Base-by-base conservation (phyloP, 2,888 invertebrate genomes). In the Rhynchonema sp. region DNA sequence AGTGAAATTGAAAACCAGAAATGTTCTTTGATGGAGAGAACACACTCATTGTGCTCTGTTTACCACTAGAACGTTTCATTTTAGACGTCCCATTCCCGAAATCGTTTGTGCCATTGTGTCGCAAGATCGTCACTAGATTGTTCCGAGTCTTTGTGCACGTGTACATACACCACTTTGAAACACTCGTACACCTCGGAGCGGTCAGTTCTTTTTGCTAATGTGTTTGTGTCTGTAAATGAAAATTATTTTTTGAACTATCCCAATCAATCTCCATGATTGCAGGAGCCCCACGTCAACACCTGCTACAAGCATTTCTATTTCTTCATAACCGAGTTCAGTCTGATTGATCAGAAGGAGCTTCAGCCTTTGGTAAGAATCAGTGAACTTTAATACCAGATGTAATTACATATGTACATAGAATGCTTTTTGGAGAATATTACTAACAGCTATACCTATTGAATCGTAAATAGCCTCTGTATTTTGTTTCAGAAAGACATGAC, bases 221-320 rank as follows among this genome's bases (percentile, higher is more conserved):
- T 54, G 23, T 9, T 22, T 2, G 27, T 9, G 22, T 26, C 27
- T 54, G 20, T 54, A 9, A 54, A 27, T 22, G 52, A 22, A 25
- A 6, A 6, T 23, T 26, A 17, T 56, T 56, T 30, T 56, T 56
- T 30, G 30, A 30, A 56, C 9, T n/a, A 30, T 56, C 30, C n/a
- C n/a, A n/a, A n/a, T n/a, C n/a, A n/a, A n/a, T 22, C 13, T 60
- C 61, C 62, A 62, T 62, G 60, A 64, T 76, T 77, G 52, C 73
- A 85, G 85, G 88, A 90, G 74, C 87, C 89, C 25, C 89, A 90
- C 71, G 86, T 88, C 0, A 90, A 90, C 74, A 87, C 88, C 1
- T 89, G 89, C 72, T 90, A 89, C 78, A 90, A 90, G 73, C 89
- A 90, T 74, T 90, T 88, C 74, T 89, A 86, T 74, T 90, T 86